These are phyloP conservation scores for Hemibagrus guttatus DNA, from an alignment of 2,797 vertebrate genomes.

Conservation along the genomic window DNA sequence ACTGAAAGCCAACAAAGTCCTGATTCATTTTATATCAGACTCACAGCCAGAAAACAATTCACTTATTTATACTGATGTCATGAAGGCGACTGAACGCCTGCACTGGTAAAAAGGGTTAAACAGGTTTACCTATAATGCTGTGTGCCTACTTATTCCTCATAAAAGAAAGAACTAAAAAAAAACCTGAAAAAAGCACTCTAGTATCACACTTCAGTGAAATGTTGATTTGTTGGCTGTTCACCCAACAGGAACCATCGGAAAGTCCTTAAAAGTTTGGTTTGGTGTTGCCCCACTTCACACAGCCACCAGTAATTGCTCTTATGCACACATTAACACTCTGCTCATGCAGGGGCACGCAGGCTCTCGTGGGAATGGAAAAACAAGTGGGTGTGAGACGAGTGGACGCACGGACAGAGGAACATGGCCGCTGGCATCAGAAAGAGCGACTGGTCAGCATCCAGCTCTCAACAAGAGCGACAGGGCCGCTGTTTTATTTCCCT, in stretches of 20 bases:
- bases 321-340: constrained; percentile 56
- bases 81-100: no score
- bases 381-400: constrained; percentile 76
- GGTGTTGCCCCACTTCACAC: constrained; percentile 63
- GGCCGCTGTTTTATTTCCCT: background rate
- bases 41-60: no score
- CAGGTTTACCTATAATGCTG: background rate
- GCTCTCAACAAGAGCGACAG: constrained; percentile 34
- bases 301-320: constrained; percentile 71
- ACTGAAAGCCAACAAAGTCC: no score
- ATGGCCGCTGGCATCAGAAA: constrained; percentile 34
- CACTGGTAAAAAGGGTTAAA: background rate
- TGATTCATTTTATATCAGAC: no score
- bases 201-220: constrained; percentile 54
- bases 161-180: background rate
- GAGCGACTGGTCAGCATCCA: constrained; percentile 31
- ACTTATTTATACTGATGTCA: no score
- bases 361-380: constrained; percentile 71
- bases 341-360: constrained; percentile 63
- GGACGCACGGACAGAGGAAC: constrained; percentile 52
- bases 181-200: background rate
- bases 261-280: constrained; percentile 70
- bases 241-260: constrained; percentile 60
- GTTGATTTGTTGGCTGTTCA: constrained; percentile 63
- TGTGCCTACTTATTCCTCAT: background rate